Evolutionary conservation across 2,797 vertebrate species (phyloP).

Genomic region (Channa striata): DNA sequence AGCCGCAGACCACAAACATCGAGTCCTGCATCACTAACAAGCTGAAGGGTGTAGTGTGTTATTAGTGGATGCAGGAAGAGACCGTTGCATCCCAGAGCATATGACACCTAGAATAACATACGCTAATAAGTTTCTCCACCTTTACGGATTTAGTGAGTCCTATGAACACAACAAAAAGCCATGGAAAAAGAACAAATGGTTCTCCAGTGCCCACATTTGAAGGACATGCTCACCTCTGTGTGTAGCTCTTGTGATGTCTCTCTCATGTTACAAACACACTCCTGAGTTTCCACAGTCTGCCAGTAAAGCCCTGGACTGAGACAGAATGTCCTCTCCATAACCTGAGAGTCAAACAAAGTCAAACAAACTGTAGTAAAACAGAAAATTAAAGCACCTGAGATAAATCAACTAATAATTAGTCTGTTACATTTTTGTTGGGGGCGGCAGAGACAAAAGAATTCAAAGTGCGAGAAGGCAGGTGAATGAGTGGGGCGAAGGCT

Average conservation of each 20-base stretch:
- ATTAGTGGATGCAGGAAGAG: constrained; percentile 70
- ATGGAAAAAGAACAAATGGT: constrained; percentile 1
- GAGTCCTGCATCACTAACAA: constrained; percentile 71
- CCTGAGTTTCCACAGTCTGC: constrained; percentile 82
- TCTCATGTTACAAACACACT: constrained; percentile 72
- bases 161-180: constrained; percentile 1
- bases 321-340: constrained; percentile 73
- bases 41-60: constrained; percentile 79
- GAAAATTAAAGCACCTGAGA: no score
- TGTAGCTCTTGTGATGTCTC: constrained; percentile 62
- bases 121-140: background rate
- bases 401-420: background rate
- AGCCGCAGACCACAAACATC: constrained; percentile 81
- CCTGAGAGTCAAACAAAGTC: constrained; percentile 71
- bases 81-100: constrained; percentile 67
- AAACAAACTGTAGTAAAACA: background rate
- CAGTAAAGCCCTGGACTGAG: constrained; percentile 81
- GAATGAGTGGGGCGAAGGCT: constrained; percentile 44
- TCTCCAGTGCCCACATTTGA: constrained; percentile 5
- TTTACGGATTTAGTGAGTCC: background rate
- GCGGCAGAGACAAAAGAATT: constrained; percentile 64
- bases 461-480: constrained; percentile 72
- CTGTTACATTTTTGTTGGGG: constrained; percentile 56
- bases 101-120: constrained; percentile 71
- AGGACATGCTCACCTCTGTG: constrained; percentile 67